phyloP scores from a whole-genome alignment of 2,888 invertebrate genomes.

The Acrobasis repandana region DNA sequence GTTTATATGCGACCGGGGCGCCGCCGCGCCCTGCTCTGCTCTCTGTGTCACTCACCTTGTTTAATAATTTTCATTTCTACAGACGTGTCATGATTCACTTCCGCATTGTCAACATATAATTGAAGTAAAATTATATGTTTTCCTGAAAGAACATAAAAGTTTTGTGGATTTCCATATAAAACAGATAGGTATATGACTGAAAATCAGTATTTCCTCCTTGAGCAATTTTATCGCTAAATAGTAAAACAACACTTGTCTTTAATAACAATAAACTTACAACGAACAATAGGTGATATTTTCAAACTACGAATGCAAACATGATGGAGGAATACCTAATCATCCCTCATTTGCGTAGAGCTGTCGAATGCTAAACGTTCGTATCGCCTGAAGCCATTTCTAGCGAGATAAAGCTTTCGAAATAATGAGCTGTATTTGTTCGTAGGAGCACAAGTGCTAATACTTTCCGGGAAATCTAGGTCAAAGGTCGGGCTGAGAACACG shows the following conservation, averaged over 20 bases:
- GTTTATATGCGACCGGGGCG: too few relatives aligned
- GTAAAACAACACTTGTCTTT: too few relatives aligned
- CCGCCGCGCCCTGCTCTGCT: background rate
- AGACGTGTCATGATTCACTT: conserved; percentile 1
- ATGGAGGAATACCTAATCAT: conserved; percentile 31
- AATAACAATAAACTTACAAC: background rate
- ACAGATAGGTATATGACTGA: background rate
- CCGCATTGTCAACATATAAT: background rate
- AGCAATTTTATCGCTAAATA: too few relatives aligned
- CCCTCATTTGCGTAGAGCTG: conserved; percentile 38
- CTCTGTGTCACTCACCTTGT: conserved; percentile 1
- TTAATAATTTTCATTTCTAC: conserved; percentile 4
- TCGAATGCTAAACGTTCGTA: conserved; percentile 45
- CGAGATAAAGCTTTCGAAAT: conserved; percentile 61
- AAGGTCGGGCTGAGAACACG: conserved; percentile 57
- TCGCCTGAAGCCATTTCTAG: conserved; percentile 47
- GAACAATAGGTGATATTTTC: conserved; percentile 16
- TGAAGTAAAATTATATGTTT: background rate
- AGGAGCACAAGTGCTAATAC: conserved; percentile 57
- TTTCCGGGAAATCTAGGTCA: conserved; percentile 66
- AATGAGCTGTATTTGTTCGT: conserved; percentile 58
- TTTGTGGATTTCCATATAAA: too few relatives aligned
- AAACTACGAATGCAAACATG: conserved; percentile 7
- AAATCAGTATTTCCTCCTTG: background rate
- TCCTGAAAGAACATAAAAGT: background rate